phyloP scores from a whole-genome alignment of 2,797 vertebrate species.

The Phyllotis vaccarum region DNA sequence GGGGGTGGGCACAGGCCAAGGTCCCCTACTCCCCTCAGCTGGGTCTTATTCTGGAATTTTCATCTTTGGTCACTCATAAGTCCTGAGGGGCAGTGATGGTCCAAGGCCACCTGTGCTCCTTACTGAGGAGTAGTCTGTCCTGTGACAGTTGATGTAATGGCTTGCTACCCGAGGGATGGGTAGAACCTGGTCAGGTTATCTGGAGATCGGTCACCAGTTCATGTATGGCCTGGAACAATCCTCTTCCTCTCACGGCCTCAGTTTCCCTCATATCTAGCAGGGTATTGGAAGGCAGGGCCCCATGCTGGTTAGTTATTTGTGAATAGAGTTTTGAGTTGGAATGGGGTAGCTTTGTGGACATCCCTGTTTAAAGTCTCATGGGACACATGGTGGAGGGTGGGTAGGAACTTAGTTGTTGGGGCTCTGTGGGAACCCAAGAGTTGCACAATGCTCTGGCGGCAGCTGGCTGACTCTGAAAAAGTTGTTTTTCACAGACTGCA shows the following conservation, averaged over 20 bases:
- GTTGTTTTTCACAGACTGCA: slow-evolving; percentile 20
- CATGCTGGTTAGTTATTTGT: background rate
- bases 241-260: background rate
- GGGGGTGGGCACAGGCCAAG: background rate
- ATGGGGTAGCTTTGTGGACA: background rate
- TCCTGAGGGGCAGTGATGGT: background rate
- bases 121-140: background rate
- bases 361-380: background rate
- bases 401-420: background rate
- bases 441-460: background rate
- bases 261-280: background rate
- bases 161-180: background rate
- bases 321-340: fast-evolving
- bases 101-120: fast-evolving
- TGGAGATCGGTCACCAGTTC: background rate
- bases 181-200: background rate
- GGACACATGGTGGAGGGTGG: background rate
- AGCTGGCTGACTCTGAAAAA: background rate
- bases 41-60: background rate
- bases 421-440: background rate
- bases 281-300: fast-evolving
- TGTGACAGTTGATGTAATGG: background rate
- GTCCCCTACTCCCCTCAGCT: fast-evolving
- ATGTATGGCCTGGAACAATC: background rate
- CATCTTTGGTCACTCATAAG: fast-evolving